Conservation (phyloP, 1,140 invertebrate species). For the Pseudoatta argentina region DNA sequence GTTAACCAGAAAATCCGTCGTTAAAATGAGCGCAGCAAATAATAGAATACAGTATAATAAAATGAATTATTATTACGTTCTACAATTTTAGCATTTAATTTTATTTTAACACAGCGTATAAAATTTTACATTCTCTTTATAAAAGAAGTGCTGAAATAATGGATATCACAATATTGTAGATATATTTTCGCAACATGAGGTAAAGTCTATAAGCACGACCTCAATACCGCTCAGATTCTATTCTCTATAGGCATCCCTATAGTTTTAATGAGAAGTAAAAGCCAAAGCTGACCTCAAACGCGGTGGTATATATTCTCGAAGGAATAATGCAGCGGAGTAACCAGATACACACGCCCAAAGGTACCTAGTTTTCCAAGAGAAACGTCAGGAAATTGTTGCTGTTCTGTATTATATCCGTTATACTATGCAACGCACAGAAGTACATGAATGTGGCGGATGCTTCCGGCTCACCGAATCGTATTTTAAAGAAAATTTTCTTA, state of each 20-base stretch:
- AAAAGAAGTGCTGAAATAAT: neutral
- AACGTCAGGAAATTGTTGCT: constrained; percentile 41
- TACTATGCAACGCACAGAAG: neutral
- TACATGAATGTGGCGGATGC: neutral
- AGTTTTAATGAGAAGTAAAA: constrained; percentile 61
- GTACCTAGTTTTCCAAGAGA: constrained; percentile 41
- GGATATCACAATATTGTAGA: neutral
- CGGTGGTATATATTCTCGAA: constrained; percentile 9
- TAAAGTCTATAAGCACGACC: constrained; percentile 7
- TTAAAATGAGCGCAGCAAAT: neutral
- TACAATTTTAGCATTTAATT: neutral
- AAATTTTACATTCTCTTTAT: neutral
- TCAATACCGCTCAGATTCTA: constrained; percentile 13
- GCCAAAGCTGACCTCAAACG: constrained; percentile 41
- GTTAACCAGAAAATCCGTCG: neutral
- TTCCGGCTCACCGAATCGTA: constrained; percentile 6
- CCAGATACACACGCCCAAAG: constrained; percentile 22
- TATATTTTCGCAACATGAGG: neutral
- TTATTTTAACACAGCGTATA: neutral
- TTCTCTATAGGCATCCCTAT: constrained; percentile 17
- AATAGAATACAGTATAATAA: neutral
- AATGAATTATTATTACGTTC: neutral
- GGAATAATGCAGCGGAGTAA: constrained; percentile 34
- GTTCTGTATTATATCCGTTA: constrained; percentile 28
- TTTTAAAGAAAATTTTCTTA: constrained; percentile 42